Percentiles rank a stretch among this genome's conserved stretches.
phyloP scores from a whole-genome alignment of 2,113 vertebrate species.

The Lonchura striata region DNA sequence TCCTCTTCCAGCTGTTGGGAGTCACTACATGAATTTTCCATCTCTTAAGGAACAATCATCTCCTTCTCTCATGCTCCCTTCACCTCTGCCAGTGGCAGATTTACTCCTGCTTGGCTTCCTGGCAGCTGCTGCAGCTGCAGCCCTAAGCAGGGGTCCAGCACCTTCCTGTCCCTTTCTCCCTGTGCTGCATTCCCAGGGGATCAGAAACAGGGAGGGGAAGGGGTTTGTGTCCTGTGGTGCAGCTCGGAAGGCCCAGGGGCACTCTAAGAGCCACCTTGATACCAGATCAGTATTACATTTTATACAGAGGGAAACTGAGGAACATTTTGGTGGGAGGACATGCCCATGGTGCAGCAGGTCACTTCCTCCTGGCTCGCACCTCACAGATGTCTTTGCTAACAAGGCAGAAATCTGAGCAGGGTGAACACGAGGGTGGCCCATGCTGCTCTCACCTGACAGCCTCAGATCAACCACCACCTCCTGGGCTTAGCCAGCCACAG shows the following conservation, averaged over 20 bases:
- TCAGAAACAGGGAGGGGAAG: background rate
- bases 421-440: background rate
- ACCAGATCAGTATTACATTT: background rate
- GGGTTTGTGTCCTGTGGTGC: background rate
- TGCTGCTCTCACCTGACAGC: background rate
- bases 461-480: no score
- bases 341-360: rapidly evolving
- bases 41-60: background rate
- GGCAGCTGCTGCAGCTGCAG: slow-evolving; percentile 49
- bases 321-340: background rate
- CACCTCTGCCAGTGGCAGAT: slow-evolving; percentile 24
- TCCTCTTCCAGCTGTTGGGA: background rate
- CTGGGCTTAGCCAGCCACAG: background rate
- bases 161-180: background rate
- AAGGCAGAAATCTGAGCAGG: background rate
- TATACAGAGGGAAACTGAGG: background rate
- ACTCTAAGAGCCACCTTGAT: background rate
- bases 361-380: background rate
- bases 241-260: background rate
- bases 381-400: background rate
- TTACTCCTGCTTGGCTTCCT: slow-evolving; percentile 39
- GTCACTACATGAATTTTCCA: background rate
- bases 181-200: background rate
- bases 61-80: background rate
- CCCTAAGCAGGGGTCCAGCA: background rate